These are phyloP conservation scores for Brachyistius frenatus DNA, from an alignment of 2,113 vertebrate species.

Conservation along the genomic window DNA sequence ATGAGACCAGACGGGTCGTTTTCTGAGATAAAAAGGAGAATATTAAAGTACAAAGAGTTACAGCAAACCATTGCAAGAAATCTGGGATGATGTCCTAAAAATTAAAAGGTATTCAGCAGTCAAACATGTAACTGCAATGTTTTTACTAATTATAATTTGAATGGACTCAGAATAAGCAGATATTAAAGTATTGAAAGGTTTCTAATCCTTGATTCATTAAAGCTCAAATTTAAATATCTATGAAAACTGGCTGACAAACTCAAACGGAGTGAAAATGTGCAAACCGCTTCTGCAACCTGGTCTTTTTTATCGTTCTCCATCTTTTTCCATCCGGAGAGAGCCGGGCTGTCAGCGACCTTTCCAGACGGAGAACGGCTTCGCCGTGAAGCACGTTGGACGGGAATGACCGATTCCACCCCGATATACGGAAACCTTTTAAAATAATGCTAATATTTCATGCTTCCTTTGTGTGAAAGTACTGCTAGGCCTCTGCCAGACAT, in stretches of 20 bases:
- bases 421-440: slow-evolving; percentile 75
- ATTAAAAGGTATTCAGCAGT: too few relatives aligned
- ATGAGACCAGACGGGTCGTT: not conserved
- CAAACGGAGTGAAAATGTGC: slow-evolving; percentile 29
- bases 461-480: slow-evolving; percentile 63
- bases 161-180: not conserved
- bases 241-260: slow-evolving; percentile 22
- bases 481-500: slow-evolving; percentile 61
- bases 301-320: slow-evolving; percentile 41
- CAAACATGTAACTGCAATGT: too few relatives aligned
- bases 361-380: slow-evolving; percentile 61
- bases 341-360: slow-evolving; percentile 41
- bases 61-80: too few relatives aligned
- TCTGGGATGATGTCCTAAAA: not conserved
- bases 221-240: not conserved
- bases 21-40: not conserved
- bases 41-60: not conserved
- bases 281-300: slow-evolving; percentile 20
- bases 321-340: slow-evolving; percentile 42
- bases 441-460: slow-evolving; percentile 78
- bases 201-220: not conserved
- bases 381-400: slow-evolving; percentile 65
- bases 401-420: slow-evolving; percentile 57
- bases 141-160: too few relatives aligned
- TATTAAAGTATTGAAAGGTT: not conserved